Evolutionary conservation across 2,888 invertebrate species (phyloP).

Genomic region (Drepana falcataria): DNA sequence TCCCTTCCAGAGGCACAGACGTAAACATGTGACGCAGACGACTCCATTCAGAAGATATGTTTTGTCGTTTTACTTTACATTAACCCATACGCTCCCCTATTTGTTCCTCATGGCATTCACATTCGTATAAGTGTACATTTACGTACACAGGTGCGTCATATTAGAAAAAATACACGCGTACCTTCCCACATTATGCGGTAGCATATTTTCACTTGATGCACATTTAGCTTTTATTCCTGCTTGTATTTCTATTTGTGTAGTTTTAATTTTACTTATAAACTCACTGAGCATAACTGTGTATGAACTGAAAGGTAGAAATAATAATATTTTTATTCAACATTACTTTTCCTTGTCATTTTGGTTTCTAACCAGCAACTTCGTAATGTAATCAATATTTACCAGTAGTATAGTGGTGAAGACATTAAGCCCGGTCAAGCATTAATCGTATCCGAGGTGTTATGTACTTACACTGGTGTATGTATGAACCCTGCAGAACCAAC

Average conservation of each 20-base stretch:
- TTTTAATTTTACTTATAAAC: neutral
- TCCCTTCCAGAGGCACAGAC: too few species aligned
- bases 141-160: conserved; percentile 25
- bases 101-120: conserved; percentile 39
- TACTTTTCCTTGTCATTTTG: too few species aligned
- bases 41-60: neutral
- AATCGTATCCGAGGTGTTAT: too few species aligned
- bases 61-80: conserved; percentile 21
- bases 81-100: conserved; percentile 26
- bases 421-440: too few species aligned
- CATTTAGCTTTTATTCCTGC: neutral
- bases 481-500: too few species aligned
- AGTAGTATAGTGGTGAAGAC: too few species aligned
- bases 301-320: too few species aligned
- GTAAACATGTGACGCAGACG: neutral
- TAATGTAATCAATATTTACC: too few species aligned
- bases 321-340: too few species aligned
- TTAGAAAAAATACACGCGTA: conserved; percentile 18
- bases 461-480: too few species aligned
- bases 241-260: neutral
- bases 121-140: conserved; percentile 25
- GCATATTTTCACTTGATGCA: neutral
- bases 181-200: neutral
- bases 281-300: too few species aligned
- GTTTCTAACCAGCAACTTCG: too few species aligned